Evolutionary conservation across 92 coral and sea anemone genomes (phyloP).

Genomic region (Metridium senile): DNA sequence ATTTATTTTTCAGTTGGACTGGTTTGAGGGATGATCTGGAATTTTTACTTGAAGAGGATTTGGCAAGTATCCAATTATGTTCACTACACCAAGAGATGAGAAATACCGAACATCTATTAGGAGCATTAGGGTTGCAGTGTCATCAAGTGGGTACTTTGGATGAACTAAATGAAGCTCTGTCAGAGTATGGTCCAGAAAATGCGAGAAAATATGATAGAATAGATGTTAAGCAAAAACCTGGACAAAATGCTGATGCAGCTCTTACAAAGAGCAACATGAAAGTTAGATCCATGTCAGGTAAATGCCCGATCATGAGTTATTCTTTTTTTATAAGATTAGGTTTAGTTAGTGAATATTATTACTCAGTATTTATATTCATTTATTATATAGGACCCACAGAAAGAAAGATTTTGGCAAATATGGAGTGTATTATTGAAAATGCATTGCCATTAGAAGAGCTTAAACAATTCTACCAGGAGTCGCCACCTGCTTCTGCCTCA

Average conservation of each 20-base stretch:
- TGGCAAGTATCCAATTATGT: constrained; percentile 19
- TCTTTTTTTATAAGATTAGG: neutral
- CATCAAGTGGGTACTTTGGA: constrained; percentile 20
- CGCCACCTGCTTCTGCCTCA: constrained; percentile 19
- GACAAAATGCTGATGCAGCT: constrained; percentile 7
- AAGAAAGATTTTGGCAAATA: constrained; percentile 16
- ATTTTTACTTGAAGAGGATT: constrained; percentile 30
- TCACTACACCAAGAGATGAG: constrained; percentile 30
- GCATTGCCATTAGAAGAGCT: constrained; percentile 32
- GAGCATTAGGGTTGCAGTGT: constrained; percentile 24
- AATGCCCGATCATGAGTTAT: neutral
- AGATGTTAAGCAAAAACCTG: neutral
- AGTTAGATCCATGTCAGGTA: constrained; percentile 24
- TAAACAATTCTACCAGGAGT: constrained; percentile 18
- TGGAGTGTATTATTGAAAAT: constrained; percentile 27
- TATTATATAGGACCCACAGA: constrained; percentile 9
- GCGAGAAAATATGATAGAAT: constrained; percentile 19
- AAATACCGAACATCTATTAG: constrained; percentile 16
- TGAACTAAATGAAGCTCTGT: constrained; percentile 14
- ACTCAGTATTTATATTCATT: neutral
- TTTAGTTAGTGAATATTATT: neutral
- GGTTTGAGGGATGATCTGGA: constrained; percentile 35
- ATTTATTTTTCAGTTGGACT: constrained; percentile 17
- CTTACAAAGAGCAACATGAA: constrained; percentile 7
- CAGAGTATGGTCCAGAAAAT: constrained; percentile 34